Conservation (phyloP, 1,140 invertebrate species). For the Bombus waltoni region DNA sequence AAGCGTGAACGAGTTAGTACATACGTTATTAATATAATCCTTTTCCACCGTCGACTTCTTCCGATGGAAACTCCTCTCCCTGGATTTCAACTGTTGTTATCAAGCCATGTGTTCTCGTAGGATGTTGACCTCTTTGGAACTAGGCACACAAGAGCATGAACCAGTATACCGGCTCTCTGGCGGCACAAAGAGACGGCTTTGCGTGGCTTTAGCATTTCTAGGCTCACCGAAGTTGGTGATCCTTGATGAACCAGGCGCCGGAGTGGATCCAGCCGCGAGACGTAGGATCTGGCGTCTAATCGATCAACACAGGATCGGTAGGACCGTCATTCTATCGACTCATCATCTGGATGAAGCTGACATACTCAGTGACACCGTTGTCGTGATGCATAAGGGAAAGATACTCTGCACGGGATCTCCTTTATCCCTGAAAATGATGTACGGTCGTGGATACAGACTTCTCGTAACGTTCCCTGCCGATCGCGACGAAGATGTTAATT, state of each 20-base stretch:
- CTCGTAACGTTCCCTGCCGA: conserved; percentile 80
- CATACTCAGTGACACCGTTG: conserved; percentile 86
- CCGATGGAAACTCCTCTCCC: not conserved
- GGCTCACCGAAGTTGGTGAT: conserved; percentile 92
- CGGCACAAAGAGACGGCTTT: conserved; percentile 85
- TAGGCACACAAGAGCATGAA: conserved; percentile 83
- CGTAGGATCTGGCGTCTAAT: conserved; percentile 91
- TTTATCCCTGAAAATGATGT: conserved; percentile 88
- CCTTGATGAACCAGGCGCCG: conserved; percentile 92
- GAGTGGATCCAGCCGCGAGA: conserved; percentile 90
- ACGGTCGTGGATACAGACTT: conserved; percentile 90
- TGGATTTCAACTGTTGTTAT: no score
- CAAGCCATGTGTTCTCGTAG: conserved; percentile 63
- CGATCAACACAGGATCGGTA: conserved; percentile 85
- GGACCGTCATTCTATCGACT: conserved; percentile 88
- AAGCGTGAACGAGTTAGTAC: conserved; percentile 82
- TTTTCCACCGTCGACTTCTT: not conserved
- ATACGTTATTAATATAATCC: not conserved
- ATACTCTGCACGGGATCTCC: conserved; percentile 85
- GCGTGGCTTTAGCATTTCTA: conserved; percentile 89
- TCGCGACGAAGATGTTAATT: conserved; percentile 25
- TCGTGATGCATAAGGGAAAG: conserved; percentile 86
- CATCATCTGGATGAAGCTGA: conserved; percentile 88
- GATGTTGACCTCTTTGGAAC: conserved; percentile 84
- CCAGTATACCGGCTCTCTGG: conserved; percentile 85